Base-by-base conservation (phyloP, 2,888 invertebrate species). In the Aleiodes testaceus region DNA sequence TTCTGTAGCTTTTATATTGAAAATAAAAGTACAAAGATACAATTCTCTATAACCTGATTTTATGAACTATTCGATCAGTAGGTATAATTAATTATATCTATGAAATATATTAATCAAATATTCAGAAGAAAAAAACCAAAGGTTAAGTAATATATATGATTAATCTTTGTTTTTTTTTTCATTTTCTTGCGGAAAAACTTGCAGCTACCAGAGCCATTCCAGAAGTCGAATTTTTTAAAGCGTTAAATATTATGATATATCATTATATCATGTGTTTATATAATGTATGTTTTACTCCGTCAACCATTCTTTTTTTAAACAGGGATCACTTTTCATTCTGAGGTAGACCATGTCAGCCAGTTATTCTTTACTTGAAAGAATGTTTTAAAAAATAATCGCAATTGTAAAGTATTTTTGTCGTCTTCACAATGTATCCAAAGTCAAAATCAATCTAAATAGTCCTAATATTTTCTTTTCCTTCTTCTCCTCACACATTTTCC, bases 271-370 rank as follows among this genome's bases (percentile, higher is more conserved):
- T 44, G 18, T n/a, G 65, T 74, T 74, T 59, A 68, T 78, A 78
- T 72, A 70, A 77, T 77, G 73, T 74, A 68, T 73, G 70, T 72
- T 74, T 75, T 64, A 69, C 75, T 55, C 66, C 66, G 26, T 65
- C 49, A 73, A 73, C 67, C 69, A 69, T 73, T 75, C 63, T 55
- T 71, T 74, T 64, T 77, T 77, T 80, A 78, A 79, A 78, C 81
- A 82, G 81, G 79, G 83, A 83, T 81, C 83, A 80, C 79, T 80
- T 83, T 82, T 82, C 79, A 77, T 81, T 80, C 77, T 84, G 84
- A 84, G 83, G 84, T 84, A 84, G 84, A 83, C 82, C 79, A 80
- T 81, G 79, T 84, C 81, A 82, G 80, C 80, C 76, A 79, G 77
- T 78, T 79, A 76, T 72, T 73, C 72, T 69, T 70, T 73, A 75